Conservation (phyloP, 2,113 vertebrate genomes). For the Artemisiospiza belli region DNA sequence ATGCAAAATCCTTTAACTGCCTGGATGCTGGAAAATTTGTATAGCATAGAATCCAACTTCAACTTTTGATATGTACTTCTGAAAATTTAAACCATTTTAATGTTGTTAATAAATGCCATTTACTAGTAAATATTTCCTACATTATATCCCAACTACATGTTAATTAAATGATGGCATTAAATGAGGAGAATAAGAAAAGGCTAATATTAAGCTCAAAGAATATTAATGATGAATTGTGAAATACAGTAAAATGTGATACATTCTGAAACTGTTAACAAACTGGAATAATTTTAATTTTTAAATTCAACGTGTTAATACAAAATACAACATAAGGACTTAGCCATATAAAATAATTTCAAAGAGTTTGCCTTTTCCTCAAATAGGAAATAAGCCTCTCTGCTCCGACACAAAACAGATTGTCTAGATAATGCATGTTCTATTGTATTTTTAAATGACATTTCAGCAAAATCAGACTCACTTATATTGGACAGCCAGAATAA, state of each 20-base stretch:
- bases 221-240: not conserved
- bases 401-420: not conserved
- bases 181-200: not conserved
- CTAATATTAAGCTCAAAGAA: not conserved
- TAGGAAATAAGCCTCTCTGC: not conserved
- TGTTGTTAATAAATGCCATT: not conserved
- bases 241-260: not conserved
- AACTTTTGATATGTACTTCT: not conserved
- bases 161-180: not conserved
- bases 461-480: not conserved
- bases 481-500: conserved; percentile 13
- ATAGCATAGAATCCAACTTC: not conserved
- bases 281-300: not conserved
- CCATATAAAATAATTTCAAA: not conserved
- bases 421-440: not conserved
- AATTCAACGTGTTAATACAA: not conserved
- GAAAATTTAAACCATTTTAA: not conserved
- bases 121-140: not conserved
- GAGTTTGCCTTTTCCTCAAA: not conserved
- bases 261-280: not conserved
- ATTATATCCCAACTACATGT: not conserved
- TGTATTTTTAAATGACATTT: not conserved
- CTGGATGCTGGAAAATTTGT: not conserved
- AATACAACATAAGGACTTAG: not conserved
- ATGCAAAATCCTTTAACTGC: not conserved